Evolutionary conservation across 2,797 vertebrate species (phyloP).

Genomic region (Urophycis tenuis): DNA sequence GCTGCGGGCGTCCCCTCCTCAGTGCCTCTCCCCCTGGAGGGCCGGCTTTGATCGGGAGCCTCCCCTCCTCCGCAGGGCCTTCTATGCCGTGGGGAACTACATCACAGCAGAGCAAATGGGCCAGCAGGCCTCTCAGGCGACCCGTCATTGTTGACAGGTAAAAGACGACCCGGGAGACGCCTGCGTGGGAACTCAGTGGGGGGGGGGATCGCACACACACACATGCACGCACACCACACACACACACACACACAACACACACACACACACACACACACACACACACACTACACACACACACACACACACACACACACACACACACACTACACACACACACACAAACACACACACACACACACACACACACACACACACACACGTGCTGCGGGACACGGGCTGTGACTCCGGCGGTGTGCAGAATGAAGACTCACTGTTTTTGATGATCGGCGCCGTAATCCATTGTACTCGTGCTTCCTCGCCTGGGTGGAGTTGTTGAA

Average conservation of each 20-base stretch:
- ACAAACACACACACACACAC: too few species aligned
- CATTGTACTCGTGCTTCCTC: background rate
- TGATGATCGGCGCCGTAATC: background rate
- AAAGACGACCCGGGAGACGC: slow-evolving; percentile 23
- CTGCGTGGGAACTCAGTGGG: background rate
- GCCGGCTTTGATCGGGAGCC: slow-evolving; percentile 79
- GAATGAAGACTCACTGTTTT: background rate
- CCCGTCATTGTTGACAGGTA: slow-evolving; percentile 92
- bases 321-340: too few species aligned
- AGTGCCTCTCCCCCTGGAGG: slow-evolving; percentile 79
- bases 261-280: too few species aligned
- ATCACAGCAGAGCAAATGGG: slow-evolving; percentile 83
- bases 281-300: too few species aligned
- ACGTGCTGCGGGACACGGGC: too few species aligned
- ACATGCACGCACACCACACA: too few species aligned
- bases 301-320: too few species aligned
- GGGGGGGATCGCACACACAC: too few species aligned
- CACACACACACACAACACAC: too few species aligned
- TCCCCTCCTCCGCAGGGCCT: slow-evolving; percentile 83
- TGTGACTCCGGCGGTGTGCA: too few species aligned
- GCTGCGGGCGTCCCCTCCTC: slow-evolving; percentile 79
- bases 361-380: too few species aligned
- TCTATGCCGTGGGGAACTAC: slow-evolving; percentile 91
- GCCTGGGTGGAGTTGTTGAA: too few species aligned
- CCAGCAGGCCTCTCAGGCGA: slow-evolving; percentile 58